Evolutionary conservation across 2,113 vertebrate genomes (phyloP), one percentile per base, ranked within the genome.

Genomic region (Scolopax mira): DNA sequence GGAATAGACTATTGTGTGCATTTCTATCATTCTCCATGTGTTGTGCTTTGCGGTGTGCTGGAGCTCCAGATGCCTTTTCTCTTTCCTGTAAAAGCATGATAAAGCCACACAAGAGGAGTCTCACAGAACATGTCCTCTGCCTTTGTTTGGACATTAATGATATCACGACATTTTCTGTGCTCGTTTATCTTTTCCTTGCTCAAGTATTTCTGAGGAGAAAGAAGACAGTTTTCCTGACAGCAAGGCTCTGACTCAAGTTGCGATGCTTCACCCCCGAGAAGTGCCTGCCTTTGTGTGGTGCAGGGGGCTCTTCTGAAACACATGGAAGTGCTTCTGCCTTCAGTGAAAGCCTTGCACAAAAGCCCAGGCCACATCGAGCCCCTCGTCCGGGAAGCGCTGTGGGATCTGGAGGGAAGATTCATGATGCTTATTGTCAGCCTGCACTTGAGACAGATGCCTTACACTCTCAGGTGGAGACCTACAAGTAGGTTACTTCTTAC

Each of bases 341-440:
- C 85, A 91, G 49, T 58, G 58, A 88, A 89, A 88, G 87, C 58
- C 62, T n/a, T 75, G 87, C 58, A 70, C 85, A 78, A 89, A 75
- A 88, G 74, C 67, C 64, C 81, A 73, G 78, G 35, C 42, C 74
- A 78, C 93, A 89, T 65, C 41, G 66, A 93, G 61, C 70, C 64
- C 3, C 3, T 58, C 1, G 0, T 51, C 33, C 3, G 18, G 33
- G 41, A 84, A 91, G 33, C 46, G 69, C 73, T 92, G 73, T 0
- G 0, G 80, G 78, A 87, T 90, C 61, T 28, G 54, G 18, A 87
- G 91, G 46, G 85, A 93, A 96, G 89, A 93, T 96, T 94, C 95
- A 93, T 85, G 91, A 77, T 37, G 54, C 55, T 94, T 91, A 82
- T 94, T 91, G 93, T 89, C 85, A 82, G 66, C 37, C 6, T 1